Percentiles rank a stretch among this genome's conserved stretches.
These are phyloP conservation scores for Cyphomyrmex costatus DNA, from an alignment of 1,140 invertebrate species.

Conservation along the genomic window DNA sequence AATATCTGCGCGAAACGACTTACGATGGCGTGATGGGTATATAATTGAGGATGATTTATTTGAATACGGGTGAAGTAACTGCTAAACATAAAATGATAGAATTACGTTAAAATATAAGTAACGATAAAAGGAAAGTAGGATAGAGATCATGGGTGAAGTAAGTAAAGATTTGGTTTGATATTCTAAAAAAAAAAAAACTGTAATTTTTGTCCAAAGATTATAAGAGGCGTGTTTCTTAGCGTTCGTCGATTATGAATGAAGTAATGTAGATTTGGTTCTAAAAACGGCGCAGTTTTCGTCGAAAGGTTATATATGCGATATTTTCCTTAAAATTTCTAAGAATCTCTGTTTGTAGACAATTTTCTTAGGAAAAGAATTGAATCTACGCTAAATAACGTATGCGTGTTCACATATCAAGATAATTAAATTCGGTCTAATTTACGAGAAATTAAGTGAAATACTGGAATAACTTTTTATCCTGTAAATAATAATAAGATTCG, in stretches of 20 bases:
- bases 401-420: not conserved
- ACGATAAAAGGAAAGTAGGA: slow-evolving; percentile 19
- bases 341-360: not conserved
- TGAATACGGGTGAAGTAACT: slow-evolving; percentile 6
- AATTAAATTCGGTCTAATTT: slow-evolving; percentile 2
- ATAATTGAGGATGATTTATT: slow-evolving; percentile 32
- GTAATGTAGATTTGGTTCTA: slow-evolving; percentile 17
- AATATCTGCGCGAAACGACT: not conserved
- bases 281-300: slow-evolving; percentile 30
- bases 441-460: not conserved
- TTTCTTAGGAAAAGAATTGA: slow-evolving; percentile 26
- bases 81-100: slow-evolving; percentile 23
- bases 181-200: slow-evolving; percentile 12
- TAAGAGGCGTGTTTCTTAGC: not conserved
- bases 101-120: slow-evolving; percentile 26
- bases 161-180: slow-evolving; percentile 4
- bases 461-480: not conserved
- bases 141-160: slow-evolving; percentile 41
- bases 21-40: not conserved
- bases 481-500: not conserved
- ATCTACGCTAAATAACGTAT: not conserved
- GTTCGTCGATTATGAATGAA: slow-evolving; percentile 24
- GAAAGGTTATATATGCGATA: slow-evolving; percentile 12
- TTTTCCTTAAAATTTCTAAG: slow-evolving; percentile 35
- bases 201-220: slow-evolving; percentile 34